Conservation (phyloP, 30 jellyfish, hydroid and myxozoan genomes). For the Cassiopea andromeda region DNA sequence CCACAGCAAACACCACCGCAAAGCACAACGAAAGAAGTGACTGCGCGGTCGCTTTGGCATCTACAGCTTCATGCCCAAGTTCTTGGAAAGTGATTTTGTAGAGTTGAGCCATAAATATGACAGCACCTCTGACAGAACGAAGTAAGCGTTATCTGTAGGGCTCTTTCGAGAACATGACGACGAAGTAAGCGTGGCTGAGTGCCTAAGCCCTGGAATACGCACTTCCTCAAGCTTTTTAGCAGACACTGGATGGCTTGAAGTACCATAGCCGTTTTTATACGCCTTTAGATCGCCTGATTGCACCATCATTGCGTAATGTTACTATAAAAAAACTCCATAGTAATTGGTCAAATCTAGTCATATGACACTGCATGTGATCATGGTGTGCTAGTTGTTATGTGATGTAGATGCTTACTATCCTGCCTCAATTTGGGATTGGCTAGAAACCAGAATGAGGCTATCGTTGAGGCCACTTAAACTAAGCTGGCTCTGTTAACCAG, state of each 20-base stretch:
- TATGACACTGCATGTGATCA: not conserved
- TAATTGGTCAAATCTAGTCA: not conserved
- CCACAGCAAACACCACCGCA: constrained; percentile 79
- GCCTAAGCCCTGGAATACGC: not conserved
- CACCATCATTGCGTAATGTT: not conserved
- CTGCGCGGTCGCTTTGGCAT: constrained; percentile 79
- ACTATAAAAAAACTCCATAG: not conserved
- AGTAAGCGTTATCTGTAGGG: constrained; percentile 77
- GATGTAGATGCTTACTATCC: too few relatives aligned
- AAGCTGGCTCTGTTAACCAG: too few relatives aligned
- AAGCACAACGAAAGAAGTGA: constrained; percentile 59
- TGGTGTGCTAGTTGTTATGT: too few relatives aligned
- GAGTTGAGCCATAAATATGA: constrained; percentile 72
- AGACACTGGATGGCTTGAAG: not conserved
- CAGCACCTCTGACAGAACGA: constrained; percentile 67
- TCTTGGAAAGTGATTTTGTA: constrained; percentile 7
- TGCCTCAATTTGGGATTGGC: too few relatives aligned
- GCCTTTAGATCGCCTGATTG: not conserved
- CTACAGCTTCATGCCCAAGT: constrained; percentile 62
- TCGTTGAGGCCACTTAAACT: too few relatives aligned
- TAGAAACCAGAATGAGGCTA: too few relatives aligned
- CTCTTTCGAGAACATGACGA: constrained; percentile 57
- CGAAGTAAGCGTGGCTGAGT: constrained; percentile 59
- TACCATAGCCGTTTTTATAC: not conserved
- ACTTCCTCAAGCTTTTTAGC: not conserved